Evolutionary conservation across 1,140 invertebrate genomes (phyloP).

Genomic region (Metopolophium dirhodum): DNA sequence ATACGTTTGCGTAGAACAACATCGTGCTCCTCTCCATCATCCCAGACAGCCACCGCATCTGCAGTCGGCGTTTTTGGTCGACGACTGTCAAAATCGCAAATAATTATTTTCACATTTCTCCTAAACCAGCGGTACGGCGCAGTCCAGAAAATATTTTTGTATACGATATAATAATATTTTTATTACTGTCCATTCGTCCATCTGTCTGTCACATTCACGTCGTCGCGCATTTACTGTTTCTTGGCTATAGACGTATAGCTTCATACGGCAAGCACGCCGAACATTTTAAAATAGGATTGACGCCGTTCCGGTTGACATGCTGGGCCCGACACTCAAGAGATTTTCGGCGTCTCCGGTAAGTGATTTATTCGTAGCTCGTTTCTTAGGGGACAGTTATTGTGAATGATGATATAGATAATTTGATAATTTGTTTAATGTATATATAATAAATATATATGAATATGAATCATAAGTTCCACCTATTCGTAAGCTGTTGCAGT

Average conservation of each 20-base stretch:
- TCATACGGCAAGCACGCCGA: not conserved
- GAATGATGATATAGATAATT: too few relatives aligned
- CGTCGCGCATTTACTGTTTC: not conserved
- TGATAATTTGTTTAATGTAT: too few relatives aligned
- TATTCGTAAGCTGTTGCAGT: too few relatives aligned
- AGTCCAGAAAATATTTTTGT: too few relatives aligned
- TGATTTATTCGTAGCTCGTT: not conserved
- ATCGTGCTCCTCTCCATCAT: not conserved
- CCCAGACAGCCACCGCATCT: not conserved
- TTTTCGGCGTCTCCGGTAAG: not conserved
- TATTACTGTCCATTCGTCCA: not conserved
- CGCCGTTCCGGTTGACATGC: not conserved
- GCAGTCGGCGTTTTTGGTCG: not conserved
- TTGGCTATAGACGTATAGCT: not conserved
- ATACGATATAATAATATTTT: too few relatives aligned
- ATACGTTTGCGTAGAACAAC: not conserved
- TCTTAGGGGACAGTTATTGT: too few relatives aligned
- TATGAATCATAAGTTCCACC: too few relatives aligned
- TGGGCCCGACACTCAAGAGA: not conserved
- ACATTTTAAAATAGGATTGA: not conserved
- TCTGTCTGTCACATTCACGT: too few relatives aligned
- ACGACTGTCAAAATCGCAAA: not conserved
- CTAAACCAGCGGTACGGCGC: too few relatives aligned
- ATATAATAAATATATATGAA: too few relatives aligned
- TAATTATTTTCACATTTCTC: not conserved